Percentiles rank a stretch among this genome's conserved stretches.
Conservation (phyloP, 2,888 invertebrate species). For the Rhamnusium bicolor region DNA sequence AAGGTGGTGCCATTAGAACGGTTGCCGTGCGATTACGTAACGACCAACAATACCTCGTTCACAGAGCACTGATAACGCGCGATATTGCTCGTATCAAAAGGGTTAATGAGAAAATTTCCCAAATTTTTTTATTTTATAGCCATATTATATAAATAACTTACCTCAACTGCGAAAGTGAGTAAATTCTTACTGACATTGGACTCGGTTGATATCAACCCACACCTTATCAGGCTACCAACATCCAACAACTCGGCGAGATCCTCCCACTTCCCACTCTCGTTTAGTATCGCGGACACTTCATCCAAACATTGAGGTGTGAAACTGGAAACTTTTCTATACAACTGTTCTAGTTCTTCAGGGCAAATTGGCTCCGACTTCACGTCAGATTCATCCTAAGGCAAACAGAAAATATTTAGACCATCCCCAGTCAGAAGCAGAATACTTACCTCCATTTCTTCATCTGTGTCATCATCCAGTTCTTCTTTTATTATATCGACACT, state of each 20-base stretch:
- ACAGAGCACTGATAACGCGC: too few species aligned
- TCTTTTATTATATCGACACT: slow-evolving; percentile 72
- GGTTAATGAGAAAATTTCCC: too few species aligned
- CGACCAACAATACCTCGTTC: too few species aligned
- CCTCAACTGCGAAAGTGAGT: slow-evolving; percentile 74
- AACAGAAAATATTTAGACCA: slow-evolving; percentile 7
- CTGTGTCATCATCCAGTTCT: slow-evolving; percentile 69
- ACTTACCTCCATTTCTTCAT: slow-evolving; percentile 63
- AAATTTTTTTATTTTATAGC: too few species aligned
- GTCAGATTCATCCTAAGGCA: slow-evolving; percentile 52
- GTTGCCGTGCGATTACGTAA: too few species aligned
- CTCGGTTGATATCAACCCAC: slow-evolving; percentile 71
- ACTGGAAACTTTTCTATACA: slow-evolving; percentile 54
- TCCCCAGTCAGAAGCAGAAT: too few species aligned
- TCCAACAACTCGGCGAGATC: slow-evolving; percentile 74
- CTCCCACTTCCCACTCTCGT: slow-evolving; percentile 76
- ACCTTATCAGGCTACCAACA: slow-evolving; percentile 70
- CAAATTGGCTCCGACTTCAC: slow-evolving; percentile 57
- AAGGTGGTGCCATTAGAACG: too few species aligned
- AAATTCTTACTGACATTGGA: slow-evolving; percentile 74
- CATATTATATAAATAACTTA: slow-evolving; percentile 40
- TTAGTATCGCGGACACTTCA: slow-evolving; percentile 73
- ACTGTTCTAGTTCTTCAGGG: slow-evolving; percentile 61
- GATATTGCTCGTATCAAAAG: too few species aligned
- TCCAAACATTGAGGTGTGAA: slow-evolving; percentile 67